These are phyloP conservation scores for Plagodis pulveraria DNA, from an alignment of 2,888 invertebrate species.

Conservation along the genomic window DNA sequence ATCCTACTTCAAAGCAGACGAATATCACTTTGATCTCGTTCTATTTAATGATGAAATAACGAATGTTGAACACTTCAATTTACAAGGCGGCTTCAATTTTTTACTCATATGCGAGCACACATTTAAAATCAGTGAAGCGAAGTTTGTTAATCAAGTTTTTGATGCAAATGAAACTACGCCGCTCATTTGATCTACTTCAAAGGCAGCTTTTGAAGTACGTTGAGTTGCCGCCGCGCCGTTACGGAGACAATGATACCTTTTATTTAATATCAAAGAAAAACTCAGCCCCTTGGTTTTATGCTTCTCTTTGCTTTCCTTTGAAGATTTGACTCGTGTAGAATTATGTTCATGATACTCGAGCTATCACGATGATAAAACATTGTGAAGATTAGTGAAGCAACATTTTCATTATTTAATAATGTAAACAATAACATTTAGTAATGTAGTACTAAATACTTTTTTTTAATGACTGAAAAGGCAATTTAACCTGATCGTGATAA, in stretches of 20 bases:
- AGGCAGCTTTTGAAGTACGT: conserved; percentile 71
- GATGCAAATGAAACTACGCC: conserved; percentile 62
- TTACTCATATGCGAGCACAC: conserved; percentile 47
- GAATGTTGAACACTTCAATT: conserved; percentile 63
- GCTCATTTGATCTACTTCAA: conserved; percentile 77
- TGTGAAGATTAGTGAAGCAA: background rate
- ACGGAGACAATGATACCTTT: conserved; percentile 75
- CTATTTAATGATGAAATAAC: conserved; percentile 66
- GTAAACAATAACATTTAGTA: too few relatives aligned
- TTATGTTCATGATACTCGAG: conserved; percentile 24
- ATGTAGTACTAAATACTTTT: too few relatives aligned
- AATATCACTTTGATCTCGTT: conserved; percentile 70
- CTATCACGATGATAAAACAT: conserved; percentile 18
- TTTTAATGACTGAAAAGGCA: too few relatives aligned
- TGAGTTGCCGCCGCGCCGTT: conserved; percentile 47
- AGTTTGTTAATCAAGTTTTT: conserved; percentile 67
- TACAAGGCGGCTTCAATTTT: conserved; percentile 62
- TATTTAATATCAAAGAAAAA: conserved; percentile 72
- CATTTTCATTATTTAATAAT: background rate
- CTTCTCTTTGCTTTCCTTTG: conserved; percentile 46
- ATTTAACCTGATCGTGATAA: too few relatives aligned
- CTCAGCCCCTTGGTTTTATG: conserved; percentile 57
- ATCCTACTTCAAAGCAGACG: conserved; percentile 68
- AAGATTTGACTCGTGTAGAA: conserved; percentile 28
- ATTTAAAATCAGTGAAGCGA: conserved; percentile 54